These are phyloP conservation scores for Xanthia togata DNA, from an alignment of 2,888 invertebrate species.

Conservation along the genomic window DNA sequence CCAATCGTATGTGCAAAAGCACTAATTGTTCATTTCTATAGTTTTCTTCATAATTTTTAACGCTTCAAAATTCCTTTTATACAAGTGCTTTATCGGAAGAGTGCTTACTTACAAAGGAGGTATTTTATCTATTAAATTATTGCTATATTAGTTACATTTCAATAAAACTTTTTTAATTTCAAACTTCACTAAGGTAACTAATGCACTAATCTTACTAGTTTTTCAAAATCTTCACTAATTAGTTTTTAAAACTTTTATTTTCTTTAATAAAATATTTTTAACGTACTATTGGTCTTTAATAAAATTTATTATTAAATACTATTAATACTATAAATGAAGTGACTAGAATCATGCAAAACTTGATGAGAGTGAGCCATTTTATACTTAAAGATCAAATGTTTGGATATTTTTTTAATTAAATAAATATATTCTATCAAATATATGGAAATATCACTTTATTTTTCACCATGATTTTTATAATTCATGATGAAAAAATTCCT, in stretches of 20 bases:
- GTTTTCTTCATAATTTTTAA: constrained; percentile 52
- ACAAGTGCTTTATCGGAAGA: constrained; percentile 76
- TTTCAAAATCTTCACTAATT: constrained; percentile 75
- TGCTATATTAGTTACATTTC: constrained; percentile 76
- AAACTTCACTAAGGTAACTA: constrained; percentile 80
- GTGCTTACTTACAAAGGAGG: constrained; percentile 77
- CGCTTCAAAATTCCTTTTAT: constrained; percentile 64
- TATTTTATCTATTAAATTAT: constrained; percentile 79
- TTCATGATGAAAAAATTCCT: neutral
- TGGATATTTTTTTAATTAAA: constrained; percentile 48
- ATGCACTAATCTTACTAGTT: constrained; percentile 80
- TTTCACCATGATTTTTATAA: neutral
- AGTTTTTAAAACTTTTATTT: constrained; percentile 76
- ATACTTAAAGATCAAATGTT: constrained; percentile 67
- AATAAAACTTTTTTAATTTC: constrained; percentile 74
- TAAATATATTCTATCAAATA: constrained; percentile 51
- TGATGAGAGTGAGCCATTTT: constrained; percentile 85
- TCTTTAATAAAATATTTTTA: constrained; percentile 85
- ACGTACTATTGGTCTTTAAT: constrained; percentile 88
- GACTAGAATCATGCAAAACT: constrained; percentile 81
- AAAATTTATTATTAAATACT: constrained; percentile 78
- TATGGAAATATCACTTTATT: constrained; percentile 15
- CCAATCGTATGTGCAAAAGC: constrained; percentile 20
- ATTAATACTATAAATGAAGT: constrained; percentile 78
- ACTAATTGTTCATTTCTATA: constrained; percentile 30